phyloP scores from a whole-genome alignment of 2,113 vertebrate genomes.

The Sinocyclocheilus anophthalmus region DNA sequence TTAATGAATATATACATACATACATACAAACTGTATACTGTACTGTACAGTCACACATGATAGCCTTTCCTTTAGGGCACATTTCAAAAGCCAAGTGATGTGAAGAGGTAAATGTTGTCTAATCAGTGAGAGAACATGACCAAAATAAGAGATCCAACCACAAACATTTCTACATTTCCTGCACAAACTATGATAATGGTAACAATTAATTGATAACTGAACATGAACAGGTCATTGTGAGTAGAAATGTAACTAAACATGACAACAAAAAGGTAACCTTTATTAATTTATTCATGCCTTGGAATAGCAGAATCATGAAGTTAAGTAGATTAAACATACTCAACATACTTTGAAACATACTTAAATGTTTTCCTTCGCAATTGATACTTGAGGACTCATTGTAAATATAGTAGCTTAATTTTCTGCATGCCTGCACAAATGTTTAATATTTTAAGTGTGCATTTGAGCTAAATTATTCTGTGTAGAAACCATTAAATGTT shows the following conservation, averaged over 20 bases:
- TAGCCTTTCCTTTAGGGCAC: neutral
- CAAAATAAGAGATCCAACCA: neutral
- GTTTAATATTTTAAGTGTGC: too few relatives aligned
- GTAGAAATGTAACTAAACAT: neutral
- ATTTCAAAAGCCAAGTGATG: neutral
- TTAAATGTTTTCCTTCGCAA: too few relatives aligned
- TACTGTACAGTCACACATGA: neutral
- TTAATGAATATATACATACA: neutral
- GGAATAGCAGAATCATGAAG: neutral
- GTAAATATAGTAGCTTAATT: too few relatives aligned
- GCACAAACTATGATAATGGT: neutral
- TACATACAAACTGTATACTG: neutral
- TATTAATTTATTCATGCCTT: neutral
- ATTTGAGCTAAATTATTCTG: neutral
- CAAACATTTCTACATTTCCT: neutral
- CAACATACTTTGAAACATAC: too few relatives aligned
- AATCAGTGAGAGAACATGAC: neutral
- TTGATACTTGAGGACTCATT: too few relatives aligned
- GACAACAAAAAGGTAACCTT: neutral
- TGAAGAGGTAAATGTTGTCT: neutral
- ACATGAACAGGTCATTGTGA: neutral
- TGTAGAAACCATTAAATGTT: neutral
- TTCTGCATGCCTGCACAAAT: too few relatives aligned
- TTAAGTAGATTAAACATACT: too few relatives aligned
- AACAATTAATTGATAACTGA: neutral